A percentile compares a stretch with the other conserved stretches of the same genome.
phyloP scores from a whole-genome alignment of 2,888 invertebrate genomes.

The Hyles lineata region DNA sequence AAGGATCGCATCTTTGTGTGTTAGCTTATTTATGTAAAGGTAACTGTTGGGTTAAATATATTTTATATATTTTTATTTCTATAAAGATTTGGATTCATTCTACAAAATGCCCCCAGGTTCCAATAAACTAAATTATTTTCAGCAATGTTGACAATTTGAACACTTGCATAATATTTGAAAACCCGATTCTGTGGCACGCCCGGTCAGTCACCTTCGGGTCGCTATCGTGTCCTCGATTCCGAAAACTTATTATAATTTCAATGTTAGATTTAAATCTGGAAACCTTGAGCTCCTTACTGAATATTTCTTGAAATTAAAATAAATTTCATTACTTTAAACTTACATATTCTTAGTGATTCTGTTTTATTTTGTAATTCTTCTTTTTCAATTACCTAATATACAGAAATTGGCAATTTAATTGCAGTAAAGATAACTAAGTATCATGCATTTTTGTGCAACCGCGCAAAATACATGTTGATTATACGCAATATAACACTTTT shows the following conservation, averaged over 20 bases:
- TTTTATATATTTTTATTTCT: too few relatives aligned
- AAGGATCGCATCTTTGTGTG: background rate
- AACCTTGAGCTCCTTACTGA: slow-evolving; percentile 10
- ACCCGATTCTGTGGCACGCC: background rate
- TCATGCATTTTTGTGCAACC: background rate
- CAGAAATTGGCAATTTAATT: background rate
- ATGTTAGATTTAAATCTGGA: slow-evolving; percentile 25
- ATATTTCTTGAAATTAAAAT: background rate
- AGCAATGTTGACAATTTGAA: background rate
- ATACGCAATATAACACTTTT: too few relatives aligned
- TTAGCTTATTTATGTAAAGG: too few relatives aligned
- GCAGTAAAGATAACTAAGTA: background rate
- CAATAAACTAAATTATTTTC: background rate
- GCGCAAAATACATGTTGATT: background rate
- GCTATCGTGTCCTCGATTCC: slow-evolving; percentile 13
- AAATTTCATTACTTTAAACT: background rate
- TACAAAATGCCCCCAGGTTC: too few relatives aligned
- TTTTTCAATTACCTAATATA: background rate
- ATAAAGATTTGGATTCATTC: too few relatives aligned
- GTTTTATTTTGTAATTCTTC: background rate
- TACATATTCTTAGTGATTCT: background rate
- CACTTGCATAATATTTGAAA: slow-evolving; percentile 17
- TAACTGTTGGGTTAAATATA: too few relatives aligned
- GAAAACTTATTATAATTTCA: slow-evolving; percentile 18
- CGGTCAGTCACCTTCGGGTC: slow-evolving; percentile 18